phyloP scores from a whole-genome alignment of 2,888 invertebrate genomes.

The Hyalella azteca region DNA sequence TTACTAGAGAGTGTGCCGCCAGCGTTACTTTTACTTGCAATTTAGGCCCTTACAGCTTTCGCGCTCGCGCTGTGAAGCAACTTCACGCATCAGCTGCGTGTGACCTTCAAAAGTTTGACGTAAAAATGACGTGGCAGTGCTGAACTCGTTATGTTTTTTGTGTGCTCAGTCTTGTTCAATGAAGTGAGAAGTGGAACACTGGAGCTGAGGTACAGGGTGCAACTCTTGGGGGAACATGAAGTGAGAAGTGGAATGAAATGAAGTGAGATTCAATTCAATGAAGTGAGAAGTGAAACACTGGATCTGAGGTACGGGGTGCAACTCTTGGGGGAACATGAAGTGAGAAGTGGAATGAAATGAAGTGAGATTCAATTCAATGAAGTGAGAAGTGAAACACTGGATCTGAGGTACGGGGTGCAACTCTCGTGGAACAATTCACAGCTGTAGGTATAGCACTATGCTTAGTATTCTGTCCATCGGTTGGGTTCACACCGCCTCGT shows the following conservation, averaged over 20 bases:
- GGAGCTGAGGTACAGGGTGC: neutral
- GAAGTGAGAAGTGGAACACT: constrained; percentile 22
- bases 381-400: constrained; percentile 18
- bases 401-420: neutral
- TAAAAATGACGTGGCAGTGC: constrained; percentile 3
- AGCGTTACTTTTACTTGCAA: too few species aligned
- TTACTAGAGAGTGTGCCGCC: too few species aligned
- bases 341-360: too few species aligned
- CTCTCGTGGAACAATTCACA: constrained; percentile 18
- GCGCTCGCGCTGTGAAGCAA: neutral
- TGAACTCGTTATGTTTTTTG: neutral
- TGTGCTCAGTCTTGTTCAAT: neutral
- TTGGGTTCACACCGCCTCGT: too few species aligned
- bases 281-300: constrained; percentile 18
- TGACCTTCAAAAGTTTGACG: constrained; percentile 32
- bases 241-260: too few species aligned
- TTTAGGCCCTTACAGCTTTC: too few species aligned
- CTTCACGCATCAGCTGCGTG: neutral
- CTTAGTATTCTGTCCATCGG: too few species aligned
- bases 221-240: neutral
- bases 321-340: neutral
- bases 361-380: too few species aligned
- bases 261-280: too few species aligned
- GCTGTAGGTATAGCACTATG: too few species aligned
- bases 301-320: neutral